Evolutionary conservation across 2,888 invertebrate genomes (phyloP).

Genomic region (Chaetogeoica ovagalla): DNA sequence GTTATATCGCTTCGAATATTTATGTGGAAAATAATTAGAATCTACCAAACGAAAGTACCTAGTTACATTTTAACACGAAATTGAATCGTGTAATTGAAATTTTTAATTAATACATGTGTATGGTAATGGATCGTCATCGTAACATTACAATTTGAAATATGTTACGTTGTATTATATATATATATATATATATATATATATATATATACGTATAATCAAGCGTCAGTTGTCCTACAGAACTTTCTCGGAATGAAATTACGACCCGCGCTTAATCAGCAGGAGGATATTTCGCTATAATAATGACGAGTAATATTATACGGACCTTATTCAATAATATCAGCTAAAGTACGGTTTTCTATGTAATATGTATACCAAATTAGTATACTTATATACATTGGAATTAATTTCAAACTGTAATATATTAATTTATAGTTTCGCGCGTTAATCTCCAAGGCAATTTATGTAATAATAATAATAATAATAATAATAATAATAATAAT

Average conservation of each 20-base stretch:
- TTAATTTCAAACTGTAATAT: conserved; percentile 8
- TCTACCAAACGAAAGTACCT: background rate
- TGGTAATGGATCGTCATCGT: background rate
- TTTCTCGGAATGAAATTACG: conserved; percentile 32
- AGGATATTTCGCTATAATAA: conserved; percentile 8
- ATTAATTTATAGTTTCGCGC: background rate
- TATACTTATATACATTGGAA: conserved; percentile 15
- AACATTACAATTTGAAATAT: background rate
- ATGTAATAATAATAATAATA: background rate
- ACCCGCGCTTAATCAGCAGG: conserved; percentile 10
- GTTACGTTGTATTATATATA: too few relatives aligned
- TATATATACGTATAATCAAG: conserved; percentile 4
- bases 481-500: too few relatives aligned
- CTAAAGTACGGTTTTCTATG: background rate
- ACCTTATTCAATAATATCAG: conserved; percentile 1
- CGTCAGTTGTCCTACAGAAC: conserved; percentile 17
- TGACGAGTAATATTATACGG: conserved; percentile 2
- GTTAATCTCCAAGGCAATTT: conserved; percentile 5
- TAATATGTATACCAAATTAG: conserved; percentile 1
- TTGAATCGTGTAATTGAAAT: background rate
- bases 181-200: too few relatives aligned
- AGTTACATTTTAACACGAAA: background rate
- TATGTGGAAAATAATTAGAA: too few relatives aligned
- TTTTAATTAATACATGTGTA: background rate
- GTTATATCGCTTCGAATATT: too few relatives aligned